Base-by-base conservation (phyloP, 1,140 invertebrate species). In the Pseudomyrmex sp. region DNA sequence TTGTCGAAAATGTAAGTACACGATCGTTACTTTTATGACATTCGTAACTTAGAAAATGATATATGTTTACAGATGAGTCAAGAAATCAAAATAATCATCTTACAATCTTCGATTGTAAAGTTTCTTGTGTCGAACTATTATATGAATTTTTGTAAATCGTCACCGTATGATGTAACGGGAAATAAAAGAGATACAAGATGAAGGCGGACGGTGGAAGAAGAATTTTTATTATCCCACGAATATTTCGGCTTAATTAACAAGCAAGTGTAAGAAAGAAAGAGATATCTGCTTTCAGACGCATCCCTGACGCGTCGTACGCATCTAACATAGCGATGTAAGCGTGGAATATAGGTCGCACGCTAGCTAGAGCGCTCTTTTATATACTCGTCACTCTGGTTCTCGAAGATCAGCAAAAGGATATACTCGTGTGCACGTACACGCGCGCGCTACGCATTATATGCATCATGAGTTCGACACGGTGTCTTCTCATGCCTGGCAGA, bases 341-440 rank as follows among this genome's bases (percentile, higher is more conserved):
- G 89, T 89, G 84, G 83, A 91, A 92, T 91, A 92, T 92, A 91
- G 91, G 91, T 92, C 90, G 86, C 85, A 82, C 84, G 35, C 35
- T 26, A 35, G 84, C 87, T 88, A 88, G 88, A 90, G 79, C 84
- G 83, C 66, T 82, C 70, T 88, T 91, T 85, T 88, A 85, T 87
- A 85, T 85, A 69, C 88, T 77, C 48, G 88, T 62, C 84, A 79
- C 80, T 77, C 63, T 69, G 50, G 73, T 69, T 68, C 84, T 74
- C 85, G 58, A 59, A 56, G 66, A 88, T 82, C 72, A 44, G 66
- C 63, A 44, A 35, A 35, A 52, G 66, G 69, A 62, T 83, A 54
- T 54, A 59, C 80, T 13, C 50, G 80, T 52, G 72, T 68, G 72
- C 87, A 77, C 13, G 50, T 79, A 83, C 68, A 15, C 62, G 82